Conservation (phyloP, 2,797 vertebrate species). For the Erethizon dorsatum region DNA sequence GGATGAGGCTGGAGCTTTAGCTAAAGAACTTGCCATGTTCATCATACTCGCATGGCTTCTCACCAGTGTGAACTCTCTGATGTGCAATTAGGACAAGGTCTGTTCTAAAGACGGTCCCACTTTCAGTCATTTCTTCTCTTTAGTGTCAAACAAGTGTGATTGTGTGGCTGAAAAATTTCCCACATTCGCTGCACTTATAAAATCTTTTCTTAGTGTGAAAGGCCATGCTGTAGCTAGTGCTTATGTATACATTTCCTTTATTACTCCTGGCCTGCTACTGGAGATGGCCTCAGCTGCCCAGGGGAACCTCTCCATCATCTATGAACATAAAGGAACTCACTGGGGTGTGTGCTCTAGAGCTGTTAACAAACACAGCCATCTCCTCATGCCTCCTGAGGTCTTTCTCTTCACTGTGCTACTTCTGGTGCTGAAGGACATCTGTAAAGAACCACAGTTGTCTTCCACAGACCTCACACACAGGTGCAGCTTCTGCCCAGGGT, state of each 20-base stretch:
- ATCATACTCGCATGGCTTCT: not conserved
- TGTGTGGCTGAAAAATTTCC: not conserved
- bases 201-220: not conserved
- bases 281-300: no score
- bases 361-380: not conserved
- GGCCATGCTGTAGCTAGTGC: no score
- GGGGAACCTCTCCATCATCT: not conserved
- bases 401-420: not conserved
- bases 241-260: not conserved
- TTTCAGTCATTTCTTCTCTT: not conserved
- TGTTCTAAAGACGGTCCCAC: not conserved
- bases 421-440: not conserved
- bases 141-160: not conserved
- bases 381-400: not conserved
- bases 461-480: rapidly evolving
- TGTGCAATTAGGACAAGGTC: not conserved
- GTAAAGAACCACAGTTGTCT: not conserved
- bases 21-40: not conserved
- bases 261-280: not conserved
- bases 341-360: not conserved
- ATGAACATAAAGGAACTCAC: not conserved
- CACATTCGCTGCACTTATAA: not conserved
- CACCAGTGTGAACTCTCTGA: not conserved
- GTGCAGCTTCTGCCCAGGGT: not conserved
- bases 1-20: not conserved